A percentile compares a stretch with the other conserved stretches of the same genome.
These are phyloP conservation scores for Calephelis virginiensis DNA, from an alignment of 1,140 invertebrate genomes.

Conservation along the genomic window DNA sequence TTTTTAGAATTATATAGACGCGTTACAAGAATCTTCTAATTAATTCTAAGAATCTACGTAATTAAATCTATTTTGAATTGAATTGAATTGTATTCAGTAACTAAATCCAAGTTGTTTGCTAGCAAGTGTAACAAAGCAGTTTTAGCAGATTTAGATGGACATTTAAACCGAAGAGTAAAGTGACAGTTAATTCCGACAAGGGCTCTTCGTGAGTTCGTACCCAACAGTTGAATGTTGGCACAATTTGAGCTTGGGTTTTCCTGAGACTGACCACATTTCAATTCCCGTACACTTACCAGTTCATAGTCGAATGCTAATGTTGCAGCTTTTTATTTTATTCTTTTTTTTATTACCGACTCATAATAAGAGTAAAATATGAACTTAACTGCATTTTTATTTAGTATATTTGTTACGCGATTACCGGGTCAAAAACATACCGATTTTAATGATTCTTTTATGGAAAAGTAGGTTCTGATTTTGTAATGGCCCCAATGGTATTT, in stretches of 20 bases:
- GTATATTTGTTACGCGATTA: too few relatives aligned
- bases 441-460: too few relatives aligned
- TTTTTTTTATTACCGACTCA: neutral
- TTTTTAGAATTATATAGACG: too few relatives aligned
- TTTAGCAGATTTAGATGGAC: neutral
- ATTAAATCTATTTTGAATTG: neutral
- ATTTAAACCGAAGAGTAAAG: conserved; percentile 15
- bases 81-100: neutral
- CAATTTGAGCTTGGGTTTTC: conserved; percentile 1
- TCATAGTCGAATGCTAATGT: too few relatives aligned
- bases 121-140: conserved; percentile 5
- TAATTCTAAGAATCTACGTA: too few relatives aligned
- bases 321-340: too few relatives aligned
- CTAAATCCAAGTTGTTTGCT: neutral
- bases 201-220: neutral
- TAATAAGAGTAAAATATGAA: neutral
- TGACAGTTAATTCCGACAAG: conserved; percentile 16
- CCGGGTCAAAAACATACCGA: too few relatives aligned
- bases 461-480: too few relatives aligned
- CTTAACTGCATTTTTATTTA: too few relatives aligned
- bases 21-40: too few relatives aligned
- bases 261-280: conserved; percentile 1
- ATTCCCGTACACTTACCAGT: neutral
- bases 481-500: too few relatives aligned
- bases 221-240: conserved; percentile 4